Percentiles rank a stretch among this genome's conserved stretches.
Evolutionary conservation across 2,113 vertebrate genomes (phyloP).

Genomic region (Phodopus roborovskii): DNA sequence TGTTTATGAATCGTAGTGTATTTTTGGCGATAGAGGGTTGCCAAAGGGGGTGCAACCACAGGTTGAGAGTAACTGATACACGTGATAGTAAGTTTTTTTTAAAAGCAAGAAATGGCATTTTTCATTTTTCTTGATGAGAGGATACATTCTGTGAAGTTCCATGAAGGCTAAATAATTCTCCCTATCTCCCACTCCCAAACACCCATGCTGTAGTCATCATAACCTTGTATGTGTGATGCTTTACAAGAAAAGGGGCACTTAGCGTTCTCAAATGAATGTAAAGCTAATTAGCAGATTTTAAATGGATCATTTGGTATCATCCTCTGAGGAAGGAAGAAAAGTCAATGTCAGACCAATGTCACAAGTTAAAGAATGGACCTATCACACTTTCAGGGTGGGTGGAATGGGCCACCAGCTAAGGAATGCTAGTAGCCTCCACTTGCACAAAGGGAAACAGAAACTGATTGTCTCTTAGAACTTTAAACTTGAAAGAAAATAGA

Average conservation of each 20-base stretch:
- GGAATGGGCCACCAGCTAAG: background rate
- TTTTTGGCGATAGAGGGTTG: background rate
- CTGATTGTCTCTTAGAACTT: fast-evolving
- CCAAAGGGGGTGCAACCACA: background rate
- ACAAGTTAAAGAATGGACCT: background rate
- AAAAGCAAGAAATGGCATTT: background rate
- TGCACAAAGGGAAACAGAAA: background rate
- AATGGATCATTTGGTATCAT: background rate
- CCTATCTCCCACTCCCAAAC: background rate
- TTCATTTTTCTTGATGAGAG: background rate
- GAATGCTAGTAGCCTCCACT: background rate
- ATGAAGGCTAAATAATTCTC: background rate
- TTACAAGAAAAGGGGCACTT: background rate
- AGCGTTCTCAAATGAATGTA: background rate
- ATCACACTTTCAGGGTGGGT: background rate
- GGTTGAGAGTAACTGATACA: background rate
- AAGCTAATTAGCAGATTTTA: background rate
- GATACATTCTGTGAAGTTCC: background rate
- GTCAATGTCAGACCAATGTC: background rate
- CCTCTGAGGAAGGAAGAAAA: background rate
- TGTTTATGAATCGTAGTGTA: background rate
- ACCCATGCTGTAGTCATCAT: background rate
- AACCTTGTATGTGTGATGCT: background rate
- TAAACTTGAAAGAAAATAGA: background rate
- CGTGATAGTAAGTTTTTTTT: background rate